Evolutionary conservation across 2,888 invertebrate genomes (phyloP), one percentile per base, ranked within the genome.

Genomic region (Drosophila diplacantha): DNA sequence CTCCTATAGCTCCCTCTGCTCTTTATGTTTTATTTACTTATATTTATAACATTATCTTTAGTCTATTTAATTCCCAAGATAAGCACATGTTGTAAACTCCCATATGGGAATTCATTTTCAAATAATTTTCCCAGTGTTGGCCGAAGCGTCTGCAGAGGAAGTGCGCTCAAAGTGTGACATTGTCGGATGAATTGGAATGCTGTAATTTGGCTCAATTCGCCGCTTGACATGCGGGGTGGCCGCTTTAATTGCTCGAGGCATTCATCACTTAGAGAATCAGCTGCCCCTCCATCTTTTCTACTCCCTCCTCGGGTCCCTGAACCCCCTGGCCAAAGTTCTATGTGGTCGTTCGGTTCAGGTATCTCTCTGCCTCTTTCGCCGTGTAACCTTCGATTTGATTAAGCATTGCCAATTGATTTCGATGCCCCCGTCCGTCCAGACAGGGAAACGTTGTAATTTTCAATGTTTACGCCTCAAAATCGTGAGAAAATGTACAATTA

Each of bases 181-280:
- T 83, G 66, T 63, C 83, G 63, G 81, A 71, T 78, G 71, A 83
- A 81, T 78, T 78, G 83, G 78, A 83, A 69, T 66, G 66, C 79
- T 78, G 83, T 74, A 78, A 78, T 78, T 78, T 78, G 83, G 73
- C 71, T 83, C 81, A 83, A 83, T 78, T 78, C 78, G 75, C 49
- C 55, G 65, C 71, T 78, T 78, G 78, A 83, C 83, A 78, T 78
- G 81, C 79, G 78, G 78, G 78, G 78, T 83, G 81, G 81, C 78
- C 72, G 46, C 75, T 64, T 78, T 78, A 78, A 78, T 78, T 78
- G 83, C 78, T 51, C 32, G 58, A 66, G 53, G 35, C 58, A 58
- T 58, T 56, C 65, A 37, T 65, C 57, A 47, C 49, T 64, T 62
- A 38, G 32, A 57, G 50, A 49, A 68, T 50, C 26, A 50, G 41